Percentiles rank a stretch among this genome's conserved stretches.
Evolutionary conservation across 2,888 invertebrate genomes (phyloP).

Genomic region (Alitta virens): DNA sequence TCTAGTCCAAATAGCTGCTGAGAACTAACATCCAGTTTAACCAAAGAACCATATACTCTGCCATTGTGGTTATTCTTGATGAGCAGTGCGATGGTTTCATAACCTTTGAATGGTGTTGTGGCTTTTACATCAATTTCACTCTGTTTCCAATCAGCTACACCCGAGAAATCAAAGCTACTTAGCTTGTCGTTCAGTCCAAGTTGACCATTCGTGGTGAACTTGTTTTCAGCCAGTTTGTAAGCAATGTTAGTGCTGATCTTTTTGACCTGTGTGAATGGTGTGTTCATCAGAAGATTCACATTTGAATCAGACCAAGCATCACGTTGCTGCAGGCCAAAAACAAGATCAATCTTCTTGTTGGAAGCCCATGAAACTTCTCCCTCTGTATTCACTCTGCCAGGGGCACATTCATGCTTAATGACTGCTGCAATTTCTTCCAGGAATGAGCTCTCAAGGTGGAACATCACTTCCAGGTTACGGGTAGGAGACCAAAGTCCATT

Average conservation of each 20-base stretch:
- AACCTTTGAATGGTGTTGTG: background rate
- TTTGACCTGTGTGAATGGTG: background rate
- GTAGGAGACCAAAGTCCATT: background rate
- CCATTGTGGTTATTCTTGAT: background rate
- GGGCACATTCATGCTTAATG: constrained; percentile 18
- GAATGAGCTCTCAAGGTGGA: constrained; percentile 1
- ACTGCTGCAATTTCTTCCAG: constrained; percentile 18
- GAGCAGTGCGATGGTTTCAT: background rate
- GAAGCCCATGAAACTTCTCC: constrained; percentile 34
- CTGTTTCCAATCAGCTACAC: too few species aligned
- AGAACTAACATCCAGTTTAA: constrained; percentile 19
- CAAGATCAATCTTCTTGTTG: constrained; percentile 21
- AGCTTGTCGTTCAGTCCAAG: too few species aligned
- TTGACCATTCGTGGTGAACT: too few species aligned
- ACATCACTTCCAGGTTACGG: background rate
- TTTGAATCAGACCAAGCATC: background rate
- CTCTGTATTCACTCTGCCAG: constrained; percentile 4
- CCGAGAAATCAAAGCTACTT: too few species aligned
- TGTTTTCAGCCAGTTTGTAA: too few species aligned
- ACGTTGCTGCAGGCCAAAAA: background rate
- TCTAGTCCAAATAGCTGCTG: constrained; percentile 16
- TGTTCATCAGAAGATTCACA: background rate
- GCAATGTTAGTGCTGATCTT: too few species aligned
- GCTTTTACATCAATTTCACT: too few species aligned
- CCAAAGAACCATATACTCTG: constrained; percentile 6